Base-by-base conservation (phyloP, 1,140 invertebrate species). In the Bacillus rossius region DNA sequence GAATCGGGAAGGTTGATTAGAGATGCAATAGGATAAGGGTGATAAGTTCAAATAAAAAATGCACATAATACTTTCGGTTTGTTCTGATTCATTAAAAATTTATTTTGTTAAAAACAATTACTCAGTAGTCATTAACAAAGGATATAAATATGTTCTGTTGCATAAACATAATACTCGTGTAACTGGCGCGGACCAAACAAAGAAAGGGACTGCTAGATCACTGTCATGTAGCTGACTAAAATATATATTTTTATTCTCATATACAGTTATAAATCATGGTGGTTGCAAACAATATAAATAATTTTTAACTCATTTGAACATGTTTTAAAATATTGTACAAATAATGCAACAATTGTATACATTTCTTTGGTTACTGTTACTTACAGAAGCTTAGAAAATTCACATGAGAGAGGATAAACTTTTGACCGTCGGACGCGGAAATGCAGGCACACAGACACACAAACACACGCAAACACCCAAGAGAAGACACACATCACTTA, bases 61-160 rank as follows among this genome's bases (percentile, higher is more conserved):
- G 45, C 34, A 59, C 52, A 59, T 42, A 50, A 59, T 51, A 20
- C 58, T 61, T 60, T 61, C 42, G 57, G 61, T 51, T 54, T 29
- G 47, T 56, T 42, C 56, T 60, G 37, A 59, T 47, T 56, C 52
- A 60, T 55, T 62, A 55, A 62, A 60, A 62, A 60, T 60, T 62
- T 61, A 57, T 61, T 61, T 60, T 63, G 62, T 61, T 34, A 63
- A 63, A 63, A 63, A 61, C 34, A 42, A 61, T 61, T 55, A 62
- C 53, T 60, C 23, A 63, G 57, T 63, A 52, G 16, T 50, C 55
- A 61, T 58, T 58, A 57, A 58, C 59, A 63, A 45, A 51, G 58
- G 43, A 60, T 63, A 42, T n/a, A 61, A 63, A 63, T 60, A 61
- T n/a, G 14, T 53, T 49, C 25, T 54, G 57, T 47, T 29, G 52